Conservation (phyloP, 2,888 invertebrate species). For the Andricus quercusramuli region DNA sequence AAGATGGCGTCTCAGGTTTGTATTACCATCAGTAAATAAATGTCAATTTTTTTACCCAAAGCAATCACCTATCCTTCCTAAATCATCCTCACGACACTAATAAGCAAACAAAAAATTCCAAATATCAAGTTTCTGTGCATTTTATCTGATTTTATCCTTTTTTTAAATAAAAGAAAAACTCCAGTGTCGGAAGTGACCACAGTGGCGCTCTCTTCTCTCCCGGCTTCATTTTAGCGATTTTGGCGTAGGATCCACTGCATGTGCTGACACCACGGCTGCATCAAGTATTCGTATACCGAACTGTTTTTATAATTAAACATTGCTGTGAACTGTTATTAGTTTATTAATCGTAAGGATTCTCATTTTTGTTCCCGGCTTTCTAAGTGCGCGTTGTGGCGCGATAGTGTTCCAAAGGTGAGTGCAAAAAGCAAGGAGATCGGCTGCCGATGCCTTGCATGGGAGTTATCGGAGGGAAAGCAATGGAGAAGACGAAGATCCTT, state of each 20-base stretch:
- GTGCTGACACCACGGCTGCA: constrained; percentile 72
- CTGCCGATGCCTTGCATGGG: constrained; percentile 55
- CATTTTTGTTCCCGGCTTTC: constrained; percentile 52
- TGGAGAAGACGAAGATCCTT: constrained; percentile 44
- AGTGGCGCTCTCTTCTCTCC: background rate
- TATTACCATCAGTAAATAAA: too few relatives aligned
- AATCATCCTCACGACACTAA: too few relatives aligned
- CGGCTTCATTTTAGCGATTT: constrained; percentile 51
- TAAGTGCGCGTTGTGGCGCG: constrained; percentile 53
- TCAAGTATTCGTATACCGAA: constrained; percentile 64
- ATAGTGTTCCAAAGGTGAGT: constrained; percentile 58
- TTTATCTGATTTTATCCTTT: background rate
- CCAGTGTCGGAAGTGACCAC: background rate
- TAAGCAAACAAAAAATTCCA: too few relatives aligned
- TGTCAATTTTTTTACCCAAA: too few relatives aligned
- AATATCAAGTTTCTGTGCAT: background rate
- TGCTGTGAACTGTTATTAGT: constrained; percentile 63
- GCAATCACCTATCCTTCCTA: too few relatives aligned
- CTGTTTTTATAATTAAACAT: constrained; percentile 71
- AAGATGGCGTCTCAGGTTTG: too few relatives aligned
- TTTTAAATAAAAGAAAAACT: background rate
- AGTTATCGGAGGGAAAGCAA: constrained; percentile 55
- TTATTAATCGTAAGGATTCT: constrained; percentile 57
- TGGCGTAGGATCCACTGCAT: constrained; percentile 68
- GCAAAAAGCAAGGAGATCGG: constrained; percentile 51